These are phyloP conservation scores for Neostethus bicornis DNA, from an alignment of 2,797 vertebrate species.

Conservation along the genomic window DNA sequence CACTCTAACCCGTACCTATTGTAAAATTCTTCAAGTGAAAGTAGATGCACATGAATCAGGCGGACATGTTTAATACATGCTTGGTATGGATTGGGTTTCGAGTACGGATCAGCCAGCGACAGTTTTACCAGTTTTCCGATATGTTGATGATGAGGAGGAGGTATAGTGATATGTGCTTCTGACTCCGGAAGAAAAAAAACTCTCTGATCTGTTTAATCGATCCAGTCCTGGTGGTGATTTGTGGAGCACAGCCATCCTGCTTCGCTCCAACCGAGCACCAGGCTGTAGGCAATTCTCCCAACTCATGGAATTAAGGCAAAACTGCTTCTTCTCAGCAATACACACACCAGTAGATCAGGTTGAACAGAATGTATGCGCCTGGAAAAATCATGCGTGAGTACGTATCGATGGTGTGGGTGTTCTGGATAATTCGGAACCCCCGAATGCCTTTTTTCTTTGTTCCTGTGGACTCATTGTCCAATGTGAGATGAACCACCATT, in stretches of 20 bases:
- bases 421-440: slow-evolving; percentile 86
- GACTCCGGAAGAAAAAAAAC: too few relatives aligned
- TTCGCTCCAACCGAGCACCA: too few relatives aligned
- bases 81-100: too few relatives aligned
- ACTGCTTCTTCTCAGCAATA: slow-evolving; percentile 82
- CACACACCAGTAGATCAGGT: slow-evolving; percentile 95
- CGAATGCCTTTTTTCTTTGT: slow-evolving; percentile 82
- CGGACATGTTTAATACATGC: too few relatives aligned
- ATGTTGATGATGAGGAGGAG: too few relatives aligned
- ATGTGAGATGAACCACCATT: slow-evolving; percentile 86
- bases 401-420: slow-evolving; percentile 92
- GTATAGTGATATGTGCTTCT: too few relatives aligned
- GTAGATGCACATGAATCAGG: too few relatives aligned
- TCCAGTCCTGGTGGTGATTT: slow-evolving; percentile 7
- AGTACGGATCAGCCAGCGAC: too few relatives aligned
- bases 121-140: too few relatives aligned
- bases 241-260: neutral
- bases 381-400: slow-evolving; percentile 95
- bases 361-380: slow-evolving; percentile 93
- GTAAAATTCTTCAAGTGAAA: too few relatives aligned
- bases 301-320: slow-evolving; percentile 2
- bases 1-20: too few relatives aligned
- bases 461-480: slow-evolving; percentile 82
- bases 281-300: slow-evolving; percentile 2
- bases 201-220: neutral